Evolutionary conservation across 1,140 invertebrate genomes (phyloP), one percentile per base, ranked within the genome.

Genomic region (Calephelis nemesis): DNA sequence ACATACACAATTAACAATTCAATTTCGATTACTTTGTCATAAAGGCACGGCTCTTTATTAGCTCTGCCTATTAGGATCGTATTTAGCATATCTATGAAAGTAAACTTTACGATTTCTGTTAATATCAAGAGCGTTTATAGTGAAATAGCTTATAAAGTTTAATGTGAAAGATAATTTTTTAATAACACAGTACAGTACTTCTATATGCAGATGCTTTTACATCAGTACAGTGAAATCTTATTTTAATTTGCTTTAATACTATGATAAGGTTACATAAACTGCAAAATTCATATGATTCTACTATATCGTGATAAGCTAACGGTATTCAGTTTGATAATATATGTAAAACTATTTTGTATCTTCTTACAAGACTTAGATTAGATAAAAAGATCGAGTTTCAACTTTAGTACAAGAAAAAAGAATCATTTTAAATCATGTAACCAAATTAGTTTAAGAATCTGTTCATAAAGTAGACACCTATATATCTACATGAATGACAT

Each of bases 1-100:
- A 82, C 81, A 81, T 83, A 82, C 78, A 79, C 79, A 90, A 88
- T 91, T 87, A 91, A 87, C 79, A 84, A 85, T 87, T 84, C 79
- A 76, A 80, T 78, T 87, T 84, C 82, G 84, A 87, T 88, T 85
- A 88, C 84, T 85, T 83, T 87, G 85, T 87, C 81, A 83, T 87
- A 85, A 85, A 83, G 73, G 74, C 74, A 74, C 72, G 78, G 65
- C 72, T 79, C 71, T 78, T 74, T 82, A 78, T 75, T 70, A 71
- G 52, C 69, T 69, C 63, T 62, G 60, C 69, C 77, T 84, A 78
- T 86, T 86, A 86, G 82, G 82, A 80, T 76, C 71, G 74, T 85
- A 73, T 73, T 84, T 82, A 84, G 77, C 68, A 81, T 84, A 81
- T 76, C 73, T 74, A 71, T 75, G 64, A 74, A 77, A 84, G 79